Base-by-base conservation (phyloP, 2,113 vertebrate genomes). In the Galeopterus variegatus region DNA sequence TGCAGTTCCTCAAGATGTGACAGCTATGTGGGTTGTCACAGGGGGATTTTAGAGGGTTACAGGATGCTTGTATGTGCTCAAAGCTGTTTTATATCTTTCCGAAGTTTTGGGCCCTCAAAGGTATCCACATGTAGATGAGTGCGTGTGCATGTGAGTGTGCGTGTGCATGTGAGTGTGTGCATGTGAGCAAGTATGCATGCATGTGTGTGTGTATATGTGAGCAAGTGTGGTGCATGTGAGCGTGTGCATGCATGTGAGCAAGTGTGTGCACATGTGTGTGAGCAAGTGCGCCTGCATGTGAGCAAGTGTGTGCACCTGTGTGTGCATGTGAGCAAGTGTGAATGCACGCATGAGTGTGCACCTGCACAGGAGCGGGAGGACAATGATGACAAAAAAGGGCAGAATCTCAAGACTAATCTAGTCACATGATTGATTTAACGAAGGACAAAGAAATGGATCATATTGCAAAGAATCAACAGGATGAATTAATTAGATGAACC, bases 401-500 rank as follows among this genome's bases (percentile, higher is more conserved):
- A 58, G 69, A 88, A 86, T 56, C 50, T 70, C 10, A 26, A 33
- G 21, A 7, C 36, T 31, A 13, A 54, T 81, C 64, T 58, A 52
- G n/a, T 77, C 95, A 77, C 28, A 4, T 31, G 54, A 77, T 28
- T 18, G 41, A 31, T 64, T 72, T 81, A 56, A 62, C 50, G 45
- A 60, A 73, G 12, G 82, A 36, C 60, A 62, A 94, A 67, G 67
- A 93, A 85, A 82, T 54, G 45, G 62, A 36, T 73, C 60, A 8
- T 56, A 62, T 69, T 89, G 54, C 67, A 91, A 56, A 94, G 60
- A n/a, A 77, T 26, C 31, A 31, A 88, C 83, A 75, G 31, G 67
- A 48, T 84, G 76, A 75, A 77, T 65, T 50, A 75, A 77, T 65
- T 50, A 65, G 82, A 62, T 23, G 56, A 83, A 90, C 50, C 48